phyloP scores from a whole-genome alignment of 2,113 vertebrate genomes.

The rat (Rattus norvegicus) region GRCr8 NC_086032.1:21762001-21762500 shows the following conservation, averaged over 20 bases:
- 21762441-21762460: neutral
- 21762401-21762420: constrained; percentile 58
- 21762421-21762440: neutral
- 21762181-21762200: neutral
- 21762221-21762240: neutral
- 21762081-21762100: neutral
- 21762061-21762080: neutral
- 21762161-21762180: neutral
- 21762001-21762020: neutral
- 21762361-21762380: neutral
- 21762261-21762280: neutral
- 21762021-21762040: neutral
- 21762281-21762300: neutral
- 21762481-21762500: neutral
- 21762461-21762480: neutral
- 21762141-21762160: neutral
- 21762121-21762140: neutral
- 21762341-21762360: neutral
- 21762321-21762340: neutral
- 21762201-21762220: neutral
- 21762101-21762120: neutral
- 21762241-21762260: constrained; percentile 19
- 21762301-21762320: neutral
- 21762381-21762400: constrained; percentile 14
- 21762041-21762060: neutral